Conservation (phyloP, 1,140 invertebrate species). For the Scaptomyza pallida region DNA sequence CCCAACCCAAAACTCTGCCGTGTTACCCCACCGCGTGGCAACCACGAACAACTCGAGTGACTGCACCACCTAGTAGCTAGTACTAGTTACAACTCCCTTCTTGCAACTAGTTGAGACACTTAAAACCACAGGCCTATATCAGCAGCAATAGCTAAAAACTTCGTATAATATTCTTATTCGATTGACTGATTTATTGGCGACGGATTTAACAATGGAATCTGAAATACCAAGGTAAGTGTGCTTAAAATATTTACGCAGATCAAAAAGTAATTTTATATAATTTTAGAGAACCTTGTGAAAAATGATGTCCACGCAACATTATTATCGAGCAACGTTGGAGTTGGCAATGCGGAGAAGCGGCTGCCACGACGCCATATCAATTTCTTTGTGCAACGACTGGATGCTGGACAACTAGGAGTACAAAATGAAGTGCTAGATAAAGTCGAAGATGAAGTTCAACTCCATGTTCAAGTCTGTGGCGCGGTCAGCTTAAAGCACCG, state of each 20-base stretch:
- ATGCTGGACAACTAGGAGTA: not conserved
- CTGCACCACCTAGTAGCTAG: conserved; percentile 33
- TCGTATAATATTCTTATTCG: too few relatives aligned
- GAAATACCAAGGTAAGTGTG: too few relatives aligned
- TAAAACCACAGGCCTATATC: conserved; percentile 49
- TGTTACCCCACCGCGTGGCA: not conserved
- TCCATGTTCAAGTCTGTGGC: conserved; percentile 35
- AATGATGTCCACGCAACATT: not conserved
- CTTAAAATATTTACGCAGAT: too few relatives aligned
- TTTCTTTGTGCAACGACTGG: conserved; percentile 7
- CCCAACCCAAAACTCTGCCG: conserved; percentile 7
- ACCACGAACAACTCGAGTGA: conserved; percentile 28
- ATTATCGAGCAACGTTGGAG: not conserved
- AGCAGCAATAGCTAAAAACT: too few relatives aligned
- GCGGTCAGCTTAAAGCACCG: conserved; percentile 46
- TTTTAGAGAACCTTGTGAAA: too few relatives aligned
- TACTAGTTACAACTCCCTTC: conserved; percentile 1
- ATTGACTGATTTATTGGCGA: not conserved
- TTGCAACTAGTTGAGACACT: conserved; percentile 38
- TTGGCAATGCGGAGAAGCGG: not conserved
- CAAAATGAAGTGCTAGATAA: not conserved
- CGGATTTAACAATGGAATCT: too few relatives aligned
- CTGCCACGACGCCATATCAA: conserved; percentile 6
- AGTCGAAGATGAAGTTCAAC: conserved; percentile 9
- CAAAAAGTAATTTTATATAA: too few relatives aligned